Base-by-base conservation (phyloP, 2,797 vertebrate species). In the Malacoctenus gilli region DNA sequence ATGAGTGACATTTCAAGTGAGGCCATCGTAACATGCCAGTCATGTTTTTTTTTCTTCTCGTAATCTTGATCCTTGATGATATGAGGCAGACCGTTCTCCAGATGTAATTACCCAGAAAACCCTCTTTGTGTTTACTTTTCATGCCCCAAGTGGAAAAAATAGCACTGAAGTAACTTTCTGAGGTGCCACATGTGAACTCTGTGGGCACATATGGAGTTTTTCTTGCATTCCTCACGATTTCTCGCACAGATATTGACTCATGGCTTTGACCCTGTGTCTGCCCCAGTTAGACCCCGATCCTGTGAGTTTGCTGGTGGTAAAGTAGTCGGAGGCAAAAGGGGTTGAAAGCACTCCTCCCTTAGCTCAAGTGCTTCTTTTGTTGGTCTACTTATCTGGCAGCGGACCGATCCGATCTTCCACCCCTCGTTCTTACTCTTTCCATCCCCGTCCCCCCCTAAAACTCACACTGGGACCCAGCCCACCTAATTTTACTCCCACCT, bases 211-310 rank as follows among this genome's bases (percentile, higher is more conserved):
- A 28, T 28, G 59, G 59, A 76, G 58, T 51, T 22, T 62, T 77
- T 65, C 38, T 46, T 72, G 62, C 77, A 75, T 75, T 61, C 71
- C 31, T 68, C 40, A 61, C 31, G 30, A 74, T 70, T 73, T 75
- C 19, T 64, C 49, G n/a, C 21, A 59, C 25, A 1, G 65, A 61
- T 81, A 82, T 85, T 87, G 77, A 76, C 79, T 75, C 66, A 59
- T 82, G 66, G 43, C 52, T 8, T 35, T 38, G 66, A 70, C 58
- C 65, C 58, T 80, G 76, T 72, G 62, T 82, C 79, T 57, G 55
- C 58, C 59, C 58, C 51, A 66, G 80, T 81, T 68, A n/a, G n/a
- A 19, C 35, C 49, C 39, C 2, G 40, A 12, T 36, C 64, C 28
- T 59, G 71, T 19, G n/a, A 54, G 52, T 23, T 42, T 20, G 15